Percentiles rank a stretch among this genome's conserved stretches.
Conservation (phyloP, 1,140 invertebrate species). For the Diabrotica undecimpunctata region DNA sequence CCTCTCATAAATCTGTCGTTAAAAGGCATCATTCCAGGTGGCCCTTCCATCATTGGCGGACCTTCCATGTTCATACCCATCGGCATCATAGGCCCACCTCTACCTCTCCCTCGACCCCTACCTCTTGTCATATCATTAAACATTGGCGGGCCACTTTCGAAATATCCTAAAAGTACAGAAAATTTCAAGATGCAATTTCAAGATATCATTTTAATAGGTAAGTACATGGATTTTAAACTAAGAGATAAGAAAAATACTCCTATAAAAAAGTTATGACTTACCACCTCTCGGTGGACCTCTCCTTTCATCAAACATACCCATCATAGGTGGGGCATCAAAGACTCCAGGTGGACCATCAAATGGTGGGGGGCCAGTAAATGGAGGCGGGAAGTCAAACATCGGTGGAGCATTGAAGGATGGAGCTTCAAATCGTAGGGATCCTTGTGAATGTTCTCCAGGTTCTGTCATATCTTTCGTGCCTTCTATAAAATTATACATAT, state of each 20-base stretch:
- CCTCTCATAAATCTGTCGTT: constrained; percentile 26
- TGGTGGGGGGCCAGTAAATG: background rate
- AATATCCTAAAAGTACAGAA: background rate
- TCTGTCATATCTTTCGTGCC: no score
- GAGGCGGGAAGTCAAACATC: constrained; percentile 4
- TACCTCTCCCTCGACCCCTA: constrained; percentile 21
- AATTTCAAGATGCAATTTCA: background rate
- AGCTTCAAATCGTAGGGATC: constrained; percentile 2
- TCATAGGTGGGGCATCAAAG: constrained; percentile 13
- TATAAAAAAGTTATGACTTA: background rate
- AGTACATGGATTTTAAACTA: no score
- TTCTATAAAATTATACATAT: no score
- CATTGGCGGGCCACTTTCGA: constrained; percentile 1
- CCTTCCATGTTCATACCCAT: constrained; percentile 11
- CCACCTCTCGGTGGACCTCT: constrained; percentile 3
- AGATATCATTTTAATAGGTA: no score
- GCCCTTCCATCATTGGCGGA: constrained; percentile 9
- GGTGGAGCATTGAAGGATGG: constrained; percentile 19
- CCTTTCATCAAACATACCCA: constrained; percentile 14
- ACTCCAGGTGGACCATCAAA: constrained; percentile 17
- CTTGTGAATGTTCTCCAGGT: background rate
- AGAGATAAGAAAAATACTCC: no score
- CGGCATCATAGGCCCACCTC: constrained; percentile 20
- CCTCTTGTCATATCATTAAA: constrained; percentile 19
- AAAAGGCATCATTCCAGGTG: constrained; percentile 7